These are phyloP conservation scores for Psix sp. DNA, from an alignment of 1,140 invertebrate species.

Conservation along the genomic window DNA sequence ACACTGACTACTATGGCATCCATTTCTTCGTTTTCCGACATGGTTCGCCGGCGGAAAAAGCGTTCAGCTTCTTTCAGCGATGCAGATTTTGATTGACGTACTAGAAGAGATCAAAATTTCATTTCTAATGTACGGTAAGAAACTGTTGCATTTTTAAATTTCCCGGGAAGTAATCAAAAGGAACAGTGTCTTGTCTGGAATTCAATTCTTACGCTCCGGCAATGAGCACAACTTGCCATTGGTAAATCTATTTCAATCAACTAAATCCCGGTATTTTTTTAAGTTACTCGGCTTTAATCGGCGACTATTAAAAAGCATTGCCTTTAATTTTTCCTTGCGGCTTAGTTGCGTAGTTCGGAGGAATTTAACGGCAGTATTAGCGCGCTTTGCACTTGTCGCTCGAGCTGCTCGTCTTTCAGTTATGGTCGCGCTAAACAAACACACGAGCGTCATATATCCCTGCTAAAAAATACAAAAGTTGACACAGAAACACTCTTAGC, in stretches of 20 bases:
- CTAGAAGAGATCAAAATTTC: neutral
- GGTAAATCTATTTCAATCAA: no score
- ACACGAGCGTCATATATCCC: slow-evolving; percentile 66
- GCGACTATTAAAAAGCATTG: slow-evolving; percentile 40
- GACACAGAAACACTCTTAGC: slow-evolving; percentile 66
- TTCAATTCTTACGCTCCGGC: no score
- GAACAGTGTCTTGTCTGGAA: no score
- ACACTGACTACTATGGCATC: slow-evolving; percentile 31
- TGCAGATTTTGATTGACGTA: neutral
- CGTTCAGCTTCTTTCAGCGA: neutral
- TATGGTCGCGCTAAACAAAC: slow-evolving; percentile 58
- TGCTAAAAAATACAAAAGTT: slow-evolving; percentile 65
- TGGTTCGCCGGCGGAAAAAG: neutral
- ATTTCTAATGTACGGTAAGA: no score
- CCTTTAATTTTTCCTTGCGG: slow-evolving; percentile 50
- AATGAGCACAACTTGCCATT: no score
- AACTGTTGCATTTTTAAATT: no score
- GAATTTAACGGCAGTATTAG: slow-evolving; percentile 51
- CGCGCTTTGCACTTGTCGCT: slow-evolving; percentile 14
- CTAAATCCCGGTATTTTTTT: no score
- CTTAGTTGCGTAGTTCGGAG: slow-evolving; percentile 45
- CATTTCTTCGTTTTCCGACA: slow-evolving; percentile 12
- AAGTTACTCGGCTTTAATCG: no score
- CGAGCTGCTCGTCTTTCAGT: slow-evolving; percentile 58
- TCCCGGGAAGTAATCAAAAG: no score